Percentiles rank a stretch among this genome's conserved stretches.
Evolutionary conservation across 2,797 vertebrate species (phyloP).

Genomic region (Ceryle rudis): DNA sequence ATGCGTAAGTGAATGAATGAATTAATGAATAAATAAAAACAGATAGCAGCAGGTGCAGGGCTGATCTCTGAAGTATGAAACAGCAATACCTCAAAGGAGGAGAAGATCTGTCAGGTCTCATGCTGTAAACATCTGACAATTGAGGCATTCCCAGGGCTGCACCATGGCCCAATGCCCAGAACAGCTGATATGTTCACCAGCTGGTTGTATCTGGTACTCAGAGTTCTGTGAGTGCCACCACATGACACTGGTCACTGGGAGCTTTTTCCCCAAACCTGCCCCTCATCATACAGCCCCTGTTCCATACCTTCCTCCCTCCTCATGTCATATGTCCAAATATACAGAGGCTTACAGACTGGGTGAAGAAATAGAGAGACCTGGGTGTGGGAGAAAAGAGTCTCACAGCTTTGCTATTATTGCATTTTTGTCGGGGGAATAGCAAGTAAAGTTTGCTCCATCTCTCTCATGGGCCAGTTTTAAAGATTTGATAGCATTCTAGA

Average conservation of each 20-base stretch:
- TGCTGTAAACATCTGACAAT: not conserved
- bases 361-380: not conserved
- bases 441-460: not conserved
- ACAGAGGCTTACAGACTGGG: not conserved
- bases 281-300: not conserved
- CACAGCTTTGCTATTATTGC: not conserved
- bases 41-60: not conserved
- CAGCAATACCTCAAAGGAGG: not conserved
- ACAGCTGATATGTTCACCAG: not conserved
- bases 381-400: not conserved
- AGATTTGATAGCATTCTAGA: not conserved
- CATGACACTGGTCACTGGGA: fast-evolving
- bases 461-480: not conserved
- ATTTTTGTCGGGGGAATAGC: not conserved
- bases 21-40: not conserved
- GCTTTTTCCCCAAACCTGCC: not conserved
- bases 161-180: not conserved
- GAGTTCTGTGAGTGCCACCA: not conserved
- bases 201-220: not conserved
- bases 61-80: not conserved
- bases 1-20: not conserved
- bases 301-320: not conserved
- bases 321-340: not conserved
- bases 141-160: not conserved
- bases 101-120: not conserved